Base-by-base conservation (phyloP, 2,797 vertebrate genomes). In the Xenentodon cancila region DNA sequence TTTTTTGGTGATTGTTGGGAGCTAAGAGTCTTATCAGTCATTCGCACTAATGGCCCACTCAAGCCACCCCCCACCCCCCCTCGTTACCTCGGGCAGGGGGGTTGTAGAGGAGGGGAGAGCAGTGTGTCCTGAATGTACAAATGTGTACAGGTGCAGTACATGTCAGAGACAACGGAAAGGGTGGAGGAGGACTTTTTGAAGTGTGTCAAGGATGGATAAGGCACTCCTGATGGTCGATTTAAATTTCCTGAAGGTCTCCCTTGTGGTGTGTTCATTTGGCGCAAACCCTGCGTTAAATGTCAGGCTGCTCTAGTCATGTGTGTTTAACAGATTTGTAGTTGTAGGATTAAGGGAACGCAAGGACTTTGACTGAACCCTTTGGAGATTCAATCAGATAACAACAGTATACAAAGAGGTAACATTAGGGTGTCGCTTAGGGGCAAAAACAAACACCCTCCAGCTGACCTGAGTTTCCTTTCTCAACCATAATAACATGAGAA, bases 11-110 rank as follows among this genome's bases (percentile, higher is more conserved):
- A 84, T 85, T 84, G 85, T 84, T 78, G 75, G 74, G 59, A 64
- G 71, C 71, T 63, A 83, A 80, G 74, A 48, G 74, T 75, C 78
- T 84, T 91, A 92, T 92, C 90, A 88, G 88, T 84, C 81, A 79
- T 81, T 81, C 82, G 79, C 87, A 68, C 88, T 92, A 92, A 93
- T 92, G 84, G 78, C 64, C 88, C 70, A 82, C 88, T 92, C 82
- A 77, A 88, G 84, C 84, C 82, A 85, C 78, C 82, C n/a, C n/a
- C n/a, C n/a, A n/a, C n/a, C n/a, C n/a, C n/a, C n/a, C n/a, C n/a
- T n/a, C 81, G 68, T 90, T 90, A 91, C 89, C 84, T 88, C 87
- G 58, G 64, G 80, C 82, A 16, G 72, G 56, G 44, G 63, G 32
- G 52, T 42, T 59, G 70, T 42, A 4, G 44, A 13, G 43, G 46